A percentile compares a stretch with the other conserved stretches of the same genome.
These are phyloP conservation scores for Pterophyllum scalare DNA, from an alignment of 2,113 vertebrate species.

Conservation along the genomic window DNA sequence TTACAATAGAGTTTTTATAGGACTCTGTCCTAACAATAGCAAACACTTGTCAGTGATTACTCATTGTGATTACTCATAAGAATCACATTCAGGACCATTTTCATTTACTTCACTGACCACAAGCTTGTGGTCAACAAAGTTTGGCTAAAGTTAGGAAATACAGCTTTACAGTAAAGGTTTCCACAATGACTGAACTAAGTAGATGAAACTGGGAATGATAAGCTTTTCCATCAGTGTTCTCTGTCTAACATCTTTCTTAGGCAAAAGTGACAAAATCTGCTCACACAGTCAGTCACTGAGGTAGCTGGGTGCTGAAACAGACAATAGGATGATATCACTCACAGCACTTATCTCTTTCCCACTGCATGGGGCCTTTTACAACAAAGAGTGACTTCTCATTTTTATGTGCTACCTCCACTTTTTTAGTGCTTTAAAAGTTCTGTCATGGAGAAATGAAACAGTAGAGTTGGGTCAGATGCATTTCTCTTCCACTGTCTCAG, in stretches of 20 bases:
- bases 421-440: slow-evolving; percentile 9
- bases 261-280: slow-evolving; percentile 30
- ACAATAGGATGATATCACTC: neutral
- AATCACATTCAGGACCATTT: slow-evolving; percentile 34
- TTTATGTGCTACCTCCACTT: slow-evolving; percentile 21
- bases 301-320: slow-evolving; percentile 42
- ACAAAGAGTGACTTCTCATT: neutral
- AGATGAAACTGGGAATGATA: neutral
- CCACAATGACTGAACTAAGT: slow-evolving; percentile 14
- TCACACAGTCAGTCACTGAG: slow-evolving; percentile 44
- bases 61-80: slow-evolving; percentile 45
- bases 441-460: neutral
- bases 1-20: slow-evolving; percentile 28
- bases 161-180: slow-evolving; percentile 34
- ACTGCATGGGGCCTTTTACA: neutral
- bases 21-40: slow-evolving; percentile 20
- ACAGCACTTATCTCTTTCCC: neutral
- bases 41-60: slow-evolving; percentile 27
- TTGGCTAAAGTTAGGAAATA: slow-evolving; percentile 12
- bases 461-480: slow-evolving; percentile 81
- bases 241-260: slow-evolving; percentile 16
- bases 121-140: slow-evolving; percentile 10
- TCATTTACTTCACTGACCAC: slow-evolving; percentile 25
- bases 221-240: slow-evolving; percentile 30
- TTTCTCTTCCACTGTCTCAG: slow-evolving; percentile 86